These are phyloP conservation scores for Athetis lepigone DNA, from an alignment of 2,888 invertebrate genomes.

Conservation along the genomic window DNA sequence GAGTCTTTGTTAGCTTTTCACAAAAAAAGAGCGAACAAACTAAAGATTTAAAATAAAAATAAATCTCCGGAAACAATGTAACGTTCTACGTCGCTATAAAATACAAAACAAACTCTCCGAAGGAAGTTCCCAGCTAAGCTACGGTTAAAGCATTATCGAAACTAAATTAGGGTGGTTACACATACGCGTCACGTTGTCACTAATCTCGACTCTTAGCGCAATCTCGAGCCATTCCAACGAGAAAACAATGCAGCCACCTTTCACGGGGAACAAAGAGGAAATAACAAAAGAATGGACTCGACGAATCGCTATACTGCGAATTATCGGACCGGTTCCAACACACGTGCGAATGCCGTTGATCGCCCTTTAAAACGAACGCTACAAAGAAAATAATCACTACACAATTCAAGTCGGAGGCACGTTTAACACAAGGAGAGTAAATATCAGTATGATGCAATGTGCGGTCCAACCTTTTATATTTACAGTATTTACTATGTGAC, in stretches of 20 bases:
- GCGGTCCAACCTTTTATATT: constrained; percentile 62
- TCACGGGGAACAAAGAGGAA: constrained; percentile 84
- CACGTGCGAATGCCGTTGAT: constrained; percentile 78
- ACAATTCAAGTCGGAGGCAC: constrained; percentile 56
- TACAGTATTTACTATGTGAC: constrained; percentile 73
- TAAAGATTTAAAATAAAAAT: constrained; percentile 19
- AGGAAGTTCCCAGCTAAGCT: constrained; percentile 60
- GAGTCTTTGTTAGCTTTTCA: constrained; percentile 14
- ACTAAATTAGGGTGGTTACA: constrained; percentile 80
- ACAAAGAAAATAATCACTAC: constrained; percentile 70
- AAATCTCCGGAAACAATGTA: constrained; percentile 30
- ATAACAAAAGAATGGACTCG: constrained; percentile 87
- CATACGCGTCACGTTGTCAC: constrained; percentile 86
- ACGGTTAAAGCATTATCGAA: constrained; percentile 75
- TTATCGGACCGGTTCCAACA: constrained; percentile 78
- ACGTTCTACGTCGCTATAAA: constrained; percentile 34
- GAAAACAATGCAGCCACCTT: constrained; percentile 88
- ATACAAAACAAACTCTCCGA: constrained; percentile 63
- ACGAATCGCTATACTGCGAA: constrained; percentile 83
- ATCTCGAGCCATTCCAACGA: constrained; percentile 83
- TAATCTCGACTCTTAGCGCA: constrained; percentile 88
- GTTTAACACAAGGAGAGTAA: constrained; percentile 63
- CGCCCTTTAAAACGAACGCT: constrained; percentile 77
- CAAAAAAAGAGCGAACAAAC: background rate
- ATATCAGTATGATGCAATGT: constrained; percentile 61